A percentile compares a stretch with the other conserved stretches of the same genome.
Evolutionary conservation across 2,888 invertebrate genomes (phyloP).

Genomic region (Apamea monoglypha): DNA sequence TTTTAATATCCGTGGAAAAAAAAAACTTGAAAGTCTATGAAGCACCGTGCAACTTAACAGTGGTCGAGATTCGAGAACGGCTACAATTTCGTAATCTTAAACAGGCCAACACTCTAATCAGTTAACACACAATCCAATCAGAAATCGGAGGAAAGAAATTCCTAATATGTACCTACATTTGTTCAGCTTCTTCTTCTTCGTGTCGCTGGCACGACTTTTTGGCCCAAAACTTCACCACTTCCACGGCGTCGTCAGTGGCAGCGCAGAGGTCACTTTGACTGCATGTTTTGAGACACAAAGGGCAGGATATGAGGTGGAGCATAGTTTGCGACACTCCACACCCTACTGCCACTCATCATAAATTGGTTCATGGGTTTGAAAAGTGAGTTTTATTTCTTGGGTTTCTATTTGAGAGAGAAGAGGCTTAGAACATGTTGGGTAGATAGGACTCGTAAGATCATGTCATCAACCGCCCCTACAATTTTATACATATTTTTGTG

Average conservation of each 20-base stretch:
- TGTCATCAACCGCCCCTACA: too few species aligned
- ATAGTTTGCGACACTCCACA: neutral
- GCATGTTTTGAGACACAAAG: neutral
- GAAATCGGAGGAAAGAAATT: neutral
- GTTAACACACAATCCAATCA: neutral
- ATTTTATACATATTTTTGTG: neutral
- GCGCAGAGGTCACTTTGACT: neutral
- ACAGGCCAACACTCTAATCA: neutral
- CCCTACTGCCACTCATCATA: neutral
- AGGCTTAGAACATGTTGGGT: neutral
- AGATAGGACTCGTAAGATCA: neutral
- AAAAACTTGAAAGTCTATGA: neutral
- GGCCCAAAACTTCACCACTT: too few species aligned
- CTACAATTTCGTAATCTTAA: neutral
- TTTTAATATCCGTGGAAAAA: slow-evolving; percentile 39
- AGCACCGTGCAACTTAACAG: neutral
- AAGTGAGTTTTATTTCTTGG: neutral
- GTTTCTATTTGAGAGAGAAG: neutral
- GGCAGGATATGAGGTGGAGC: too few species aligned
- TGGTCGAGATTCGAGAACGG: neutral
- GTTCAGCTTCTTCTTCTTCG: neutral
- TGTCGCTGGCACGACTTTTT: too few species aligned
- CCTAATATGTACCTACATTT: neutral
- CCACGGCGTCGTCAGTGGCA: neutral
- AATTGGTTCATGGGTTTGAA: neutral